phyloP scores from a whole-genome alignment of 2,797 vertebrate species.

The Gallirallus australis region DNA sequence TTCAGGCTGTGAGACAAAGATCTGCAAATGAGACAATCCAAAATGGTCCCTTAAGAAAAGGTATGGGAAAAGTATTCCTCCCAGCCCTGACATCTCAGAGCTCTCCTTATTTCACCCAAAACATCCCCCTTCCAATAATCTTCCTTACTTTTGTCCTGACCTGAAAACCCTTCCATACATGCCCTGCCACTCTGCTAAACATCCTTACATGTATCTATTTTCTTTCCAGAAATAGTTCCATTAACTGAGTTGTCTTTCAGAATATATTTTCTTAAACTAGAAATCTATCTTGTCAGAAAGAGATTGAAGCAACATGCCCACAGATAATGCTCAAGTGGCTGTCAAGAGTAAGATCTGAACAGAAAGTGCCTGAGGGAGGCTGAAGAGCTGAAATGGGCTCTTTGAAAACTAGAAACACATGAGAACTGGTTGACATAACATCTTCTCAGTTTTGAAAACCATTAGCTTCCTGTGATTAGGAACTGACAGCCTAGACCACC shows the following conservation, averaged over 20 bases:
- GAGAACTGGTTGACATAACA: not conserved
- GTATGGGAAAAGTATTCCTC: not conserved
- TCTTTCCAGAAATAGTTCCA: not conserved
- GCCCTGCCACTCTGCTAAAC: not conserved
- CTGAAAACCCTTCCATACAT: not conserved
- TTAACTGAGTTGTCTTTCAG: not conserved
- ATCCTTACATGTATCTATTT: not conserved
- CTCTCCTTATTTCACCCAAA: not conserved
- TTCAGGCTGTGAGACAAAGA: not conserved
- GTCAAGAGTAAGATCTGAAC: not conserved
- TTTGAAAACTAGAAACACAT: not conserved
- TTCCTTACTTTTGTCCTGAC: not conserved
- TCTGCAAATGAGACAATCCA: not conserved
- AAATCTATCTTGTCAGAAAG: not conserved
- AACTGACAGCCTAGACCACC: not conserved
- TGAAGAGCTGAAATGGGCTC: not conserved
- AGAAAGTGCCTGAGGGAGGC: not conserved
- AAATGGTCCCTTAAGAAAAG: not conserved
- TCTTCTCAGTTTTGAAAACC: not conserved
- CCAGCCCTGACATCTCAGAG: not conserved
- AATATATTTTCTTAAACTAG: slow-evolving; percentile 17
- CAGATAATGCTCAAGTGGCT: not conserved
- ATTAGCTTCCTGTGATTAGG: not conserved
- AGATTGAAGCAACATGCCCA: not conserved
- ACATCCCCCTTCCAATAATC: not conserved